Evolutionary conservation across 2,113 vertebrate species (phyloP).

Genomic region (Turdus rufiventris): DNA sequence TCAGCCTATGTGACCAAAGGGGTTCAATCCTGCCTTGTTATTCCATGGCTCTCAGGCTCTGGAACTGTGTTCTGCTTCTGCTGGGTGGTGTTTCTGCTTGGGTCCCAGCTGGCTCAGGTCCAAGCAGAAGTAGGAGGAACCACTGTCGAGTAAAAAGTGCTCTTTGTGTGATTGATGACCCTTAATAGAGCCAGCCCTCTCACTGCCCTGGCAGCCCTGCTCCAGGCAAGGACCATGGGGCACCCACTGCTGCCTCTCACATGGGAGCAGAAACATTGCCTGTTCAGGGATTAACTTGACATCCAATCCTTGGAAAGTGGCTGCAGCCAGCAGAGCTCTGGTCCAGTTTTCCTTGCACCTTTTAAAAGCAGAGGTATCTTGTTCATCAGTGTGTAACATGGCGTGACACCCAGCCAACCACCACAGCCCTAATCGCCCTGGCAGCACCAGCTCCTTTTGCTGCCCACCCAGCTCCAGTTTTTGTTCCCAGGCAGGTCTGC

Average conservation of each 20-base stretch:
- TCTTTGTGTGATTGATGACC: constrained; percentile 77
- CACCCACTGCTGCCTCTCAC: neutral
- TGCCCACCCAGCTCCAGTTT: neutral
- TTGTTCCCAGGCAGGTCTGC: constrained; percentile 19
- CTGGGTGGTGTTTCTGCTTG: constrained; percentile 50
- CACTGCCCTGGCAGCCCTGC: neutral
- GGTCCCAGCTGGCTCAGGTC: constrained; percentile 71
- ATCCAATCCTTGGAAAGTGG: neutral
- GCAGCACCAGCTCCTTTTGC: constrained; percentile 20
- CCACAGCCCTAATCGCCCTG: neutral
- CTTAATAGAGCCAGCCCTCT: constrained; percentile 54
- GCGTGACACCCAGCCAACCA: neutral
- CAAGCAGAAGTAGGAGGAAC: constrained; percentile 70
- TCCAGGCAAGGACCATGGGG: neutral
- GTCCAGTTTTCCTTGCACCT: neutral
- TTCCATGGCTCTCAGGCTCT: neutral
- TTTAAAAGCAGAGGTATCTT: neutral
- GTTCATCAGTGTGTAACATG: neutral
- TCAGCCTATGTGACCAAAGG: neutral
- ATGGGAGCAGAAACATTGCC: neutral
- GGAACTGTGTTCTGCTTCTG: neutral
- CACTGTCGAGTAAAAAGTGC: constrained; percentile 66
- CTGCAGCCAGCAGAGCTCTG: neutral
- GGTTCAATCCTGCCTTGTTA: neutral
- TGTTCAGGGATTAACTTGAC: constrained; percentile 10